Conservation (phyloP, 2,113 vertebrate genomes). For the Cricetomys ansorgei region DNA sequence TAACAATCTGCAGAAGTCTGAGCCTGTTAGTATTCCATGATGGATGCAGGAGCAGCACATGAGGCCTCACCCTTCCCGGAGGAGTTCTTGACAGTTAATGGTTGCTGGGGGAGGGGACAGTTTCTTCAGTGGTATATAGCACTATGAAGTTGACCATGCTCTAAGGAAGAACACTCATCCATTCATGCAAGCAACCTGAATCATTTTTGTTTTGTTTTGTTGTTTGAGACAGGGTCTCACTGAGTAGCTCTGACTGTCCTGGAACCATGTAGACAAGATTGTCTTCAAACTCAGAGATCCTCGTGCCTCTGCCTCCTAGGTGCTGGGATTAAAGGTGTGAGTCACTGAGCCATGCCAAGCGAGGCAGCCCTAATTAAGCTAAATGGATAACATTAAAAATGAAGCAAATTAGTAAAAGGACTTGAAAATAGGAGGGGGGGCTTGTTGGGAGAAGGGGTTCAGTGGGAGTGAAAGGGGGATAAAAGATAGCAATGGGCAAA, state of each 20-base stretch:
- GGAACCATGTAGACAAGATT: background rate
- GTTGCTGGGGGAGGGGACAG: background rate
- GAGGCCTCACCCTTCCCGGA: background rate
- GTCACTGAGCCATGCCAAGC: background rate
- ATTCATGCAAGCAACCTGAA: background rate
- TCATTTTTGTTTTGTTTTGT: background rate
- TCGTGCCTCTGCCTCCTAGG: too few relatives aligned
- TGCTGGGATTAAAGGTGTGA: background rate
- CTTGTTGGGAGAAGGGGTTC: background rate
- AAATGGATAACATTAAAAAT: background rate
- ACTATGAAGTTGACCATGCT: background rate
- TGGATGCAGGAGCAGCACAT: background rate
- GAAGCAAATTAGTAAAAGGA: too few relatives aligned
- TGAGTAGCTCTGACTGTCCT: background rate
- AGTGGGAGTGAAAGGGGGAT: background rate
- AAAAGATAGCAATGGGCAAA: background rate
- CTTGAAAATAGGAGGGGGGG: background rate
- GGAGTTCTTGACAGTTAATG: background rate
- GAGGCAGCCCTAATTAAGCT: background rate
- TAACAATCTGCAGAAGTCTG: too few relatives aligned
- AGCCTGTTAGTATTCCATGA: background rate
- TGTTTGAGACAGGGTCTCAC: background rate
- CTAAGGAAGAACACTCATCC: background rate
- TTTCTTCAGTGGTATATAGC: background rate
- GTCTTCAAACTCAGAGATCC: background rate